Percentiles rank a stretch among this genome's conserved stretches.
Conservation (phyloP, 2,888 invertebrate species). For the Vesta saturnalis region DNA sequence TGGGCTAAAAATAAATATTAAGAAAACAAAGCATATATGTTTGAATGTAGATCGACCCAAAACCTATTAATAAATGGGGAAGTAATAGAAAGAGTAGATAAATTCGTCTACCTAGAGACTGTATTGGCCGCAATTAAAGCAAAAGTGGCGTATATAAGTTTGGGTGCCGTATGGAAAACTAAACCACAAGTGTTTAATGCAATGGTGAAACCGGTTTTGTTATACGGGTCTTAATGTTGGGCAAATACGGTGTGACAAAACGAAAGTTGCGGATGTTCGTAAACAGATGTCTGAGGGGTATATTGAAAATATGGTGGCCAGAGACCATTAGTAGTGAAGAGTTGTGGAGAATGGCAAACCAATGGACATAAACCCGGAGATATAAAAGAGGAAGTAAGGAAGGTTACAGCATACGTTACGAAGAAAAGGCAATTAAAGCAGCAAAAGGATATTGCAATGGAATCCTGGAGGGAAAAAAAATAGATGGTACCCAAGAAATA, state of each 20-base stretch:
- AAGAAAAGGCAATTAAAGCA: too few relatives aligned
- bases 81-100: not conserved
- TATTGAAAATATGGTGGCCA: too few relatives aligned
- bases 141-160: not conserved
- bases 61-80: constrained; percentile 2
- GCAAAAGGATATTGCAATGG: too few relatives aligned
- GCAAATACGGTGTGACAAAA: not conserved
- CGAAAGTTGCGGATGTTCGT: constrained; percentile 5
- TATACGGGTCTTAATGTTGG: constrained; percentile 2
- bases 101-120: constrained; percentile 2
- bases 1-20: not conserved
- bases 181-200: constrained; percentile 6
- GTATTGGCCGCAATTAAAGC: constrained; percentile 1
- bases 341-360: too few relatives aligned
- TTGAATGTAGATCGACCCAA: too few relatives aligned
- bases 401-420: too few relatives aligned
- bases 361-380: too few relatives aligned
- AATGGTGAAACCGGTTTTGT: constrained; percentile 1
- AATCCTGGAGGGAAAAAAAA: too few relatives aligned
- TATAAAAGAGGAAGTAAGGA: too few relatives aligned
- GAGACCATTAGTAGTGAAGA: too few relatives aligned
- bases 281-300: not conserved
- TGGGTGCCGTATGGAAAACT: not conserved
- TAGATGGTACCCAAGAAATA: too few relatives aligned
- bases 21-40: not conserved